Evolutionary conservation across 2,888 invertebrate species (phyloP), one percentile per base, ranked within the genome.

Genomic region (Ennomos quercinarius): DNA sequence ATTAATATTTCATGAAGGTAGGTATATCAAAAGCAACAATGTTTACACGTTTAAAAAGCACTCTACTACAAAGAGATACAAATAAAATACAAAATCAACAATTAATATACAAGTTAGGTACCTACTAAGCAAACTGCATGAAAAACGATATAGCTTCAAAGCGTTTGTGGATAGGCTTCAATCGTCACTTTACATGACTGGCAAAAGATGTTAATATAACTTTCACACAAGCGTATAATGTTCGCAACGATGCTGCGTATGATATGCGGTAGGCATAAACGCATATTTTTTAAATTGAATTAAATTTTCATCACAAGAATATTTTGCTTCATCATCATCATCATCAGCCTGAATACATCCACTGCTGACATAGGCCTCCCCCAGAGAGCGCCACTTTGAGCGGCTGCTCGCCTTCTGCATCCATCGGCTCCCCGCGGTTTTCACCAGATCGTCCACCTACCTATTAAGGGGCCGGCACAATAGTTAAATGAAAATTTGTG

Each of bases 91-190:
- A 52, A 35, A 47, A n/a, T 57, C 47, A 58, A 52, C 69, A 66
- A 73, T 74, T 71, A 75, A 69, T 74, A 68, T 64, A 71, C 74
- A 58, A 45, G 41, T 48, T 42, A 44, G 35, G 39, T 47, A 34
- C 27, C 27, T 27, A 27, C 43, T 42, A 43, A 62, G 45, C 56
- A 70, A 67, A 66, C 48, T 64, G 61, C 61, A 66, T 70, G 70
- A 71, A 65, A 67, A 66, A 68, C 63, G 65, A 49, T 63, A 48
- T 63, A 74, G 56, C 72, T 70, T 78, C 78, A 78, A 78, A 78
- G 77, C 65, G 62, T 68, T 63, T 61, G 68, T 27, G 58, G 76
- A 73, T 72, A 72, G 73, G 67, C 68, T 57, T 74, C 79, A 61
- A 61, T 78, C 78, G 68, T 69, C 78, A 68, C 73, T 58, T 53